phyloP scores from a whole-genome alignment of 2,888 invertebrate species.

The Rosalia funebris region DNA sequence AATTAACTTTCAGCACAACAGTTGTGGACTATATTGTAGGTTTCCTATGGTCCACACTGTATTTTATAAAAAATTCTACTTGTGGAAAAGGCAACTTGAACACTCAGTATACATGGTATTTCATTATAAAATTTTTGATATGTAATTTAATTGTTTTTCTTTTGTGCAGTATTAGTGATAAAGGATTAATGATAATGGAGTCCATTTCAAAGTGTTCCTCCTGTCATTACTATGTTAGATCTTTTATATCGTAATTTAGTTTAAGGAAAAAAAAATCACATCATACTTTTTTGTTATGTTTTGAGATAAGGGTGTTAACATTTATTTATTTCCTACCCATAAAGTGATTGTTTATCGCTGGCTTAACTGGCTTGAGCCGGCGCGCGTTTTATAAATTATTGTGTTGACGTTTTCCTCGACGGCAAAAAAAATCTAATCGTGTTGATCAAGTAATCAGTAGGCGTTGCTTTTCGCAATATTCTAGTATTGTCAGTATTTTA shows the following conservation, averaged over 20 bases:
- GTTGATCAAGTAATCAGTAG: constrained; percentile 24
- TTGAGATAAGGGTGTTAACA: constrained; percentile 15
- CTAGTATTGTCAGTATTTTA: constrained; percentile 35
- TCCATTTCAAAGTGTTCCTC: constrained; percentile 21
- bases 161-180: no score
- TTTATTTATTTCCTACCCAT: constrained; percentile 16
- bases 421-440: constrained; percentile 20
- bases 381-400: constrained; percentile 5
- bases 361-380: constrained; percentile 31
- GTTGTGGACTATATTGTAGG: no score
- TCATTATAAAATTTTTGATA: no score
- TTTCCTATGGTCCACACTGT: no score
- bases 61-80: no score
- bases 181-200: no score
- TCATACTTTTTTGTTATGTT: constrained; percentile 25
- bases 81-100: no score
- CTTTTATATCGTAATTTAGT: constrained; percentile 30
- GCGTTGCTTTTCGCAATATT: constrained; percentile 33
- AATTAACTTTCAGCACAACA: no score
- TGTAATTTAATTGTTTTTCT: no score
- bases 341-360: constrained; percentile 1
- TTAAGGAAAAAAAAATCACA: constrained; percentile 25
- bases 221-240: constrained; percentile 26
- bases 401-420: not conserved
- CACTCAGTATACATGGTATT: no score